Conservation (phyloP, 2,888 invertebrate species). For the Drosophila merina region DNA sequence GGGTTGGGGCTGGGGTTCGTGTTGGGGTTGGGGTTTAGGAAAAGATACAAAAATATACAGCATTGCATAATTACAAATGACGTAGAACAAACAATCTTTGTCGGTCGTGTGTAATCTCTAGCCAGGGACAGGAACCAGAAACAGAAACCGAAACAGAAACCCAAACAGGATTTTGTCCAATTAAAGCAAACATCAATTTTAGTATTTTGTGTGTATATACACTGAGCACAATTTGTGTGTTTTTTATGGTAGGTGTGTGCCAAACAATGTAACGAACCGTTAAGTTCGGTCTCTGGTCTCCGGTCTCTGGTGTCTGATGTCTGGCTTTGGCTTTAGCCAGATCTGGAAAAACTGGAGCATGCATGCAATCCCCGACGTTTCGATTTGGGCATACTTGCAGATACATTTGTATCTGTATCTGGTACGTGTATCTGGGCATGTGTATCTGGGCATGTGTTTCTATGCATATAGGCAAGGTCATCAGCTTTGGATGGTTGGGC, state of each 20-base stretch:
- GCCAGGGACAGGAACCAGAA: constrained; percentile 5
- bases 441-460: constrained; percentile 3
- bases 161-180: constrained; percentile 56
- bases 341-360: constrained; percentile 47
- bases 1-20: not conserved
- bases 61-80: constrained; percentile 72
- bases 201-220: not conserved
- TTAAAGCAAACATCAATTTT: constrained; percentile 48
- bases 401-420: constrained; percentile 3
- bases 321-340: constrained; percentile 34
- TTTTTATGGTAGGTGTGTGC: constrained; percentile 5
- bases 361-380: constrained; percentile 12
- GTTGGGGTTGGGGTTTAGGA: not conserved
- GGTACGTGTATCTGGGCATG: not conserved
- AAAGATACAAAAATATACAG: not conserved
- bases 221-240: constrained; percentile 1
- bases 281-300: constrained; percentile 40
- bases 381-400: constrained; percentile 12
- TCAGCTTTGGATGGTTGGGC: constrained; percentile 43
- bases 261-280: constrained; percentile 58
- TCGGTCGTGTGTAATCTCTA: constrained; percentile 16
- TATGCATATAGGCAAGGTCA: constrained; percentile 43
- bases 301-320: constrained; percentile 7
- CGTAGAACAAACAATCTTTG: constrained; percentile 48
- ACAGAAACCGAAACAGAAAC: no score